Conservation (phyloP, 2,888 invertebrate species). For the Steromphala cineraria region DNA sequence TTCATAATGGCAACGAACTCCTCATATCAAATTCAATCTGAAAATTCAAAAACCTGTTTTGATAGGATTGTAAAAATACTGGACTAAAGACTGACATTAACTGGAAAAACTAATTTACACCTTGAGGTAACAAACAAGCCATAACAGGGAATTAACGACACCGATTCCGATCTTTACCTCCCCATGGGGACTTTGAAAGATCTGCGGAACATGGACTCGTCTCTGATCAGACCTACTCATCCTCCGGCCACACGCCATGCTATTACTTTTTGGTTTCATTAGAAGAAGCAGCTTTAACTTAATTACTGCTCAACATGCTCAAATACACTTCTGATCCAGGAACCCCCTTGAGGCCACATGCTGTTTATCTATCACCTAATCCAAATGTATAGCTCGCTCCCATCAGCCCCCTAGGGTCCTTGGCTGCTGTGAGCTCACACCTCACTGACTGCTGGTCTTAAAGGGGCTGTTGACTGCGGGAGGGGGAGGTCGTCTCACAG, state of each 20-base stretch:
- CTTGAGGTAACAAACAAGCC: background rate
- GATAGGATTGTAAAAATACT: background rate
- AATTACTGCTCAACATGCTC: constrained; percentile 22
- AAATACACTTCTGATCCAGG: constrained; percentile 20
- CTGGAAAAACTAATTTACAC: background rate
- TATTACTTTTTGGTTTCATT: constrained; percentile 18
- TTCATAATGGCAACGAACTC: background rate
- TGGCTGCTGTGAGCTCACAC: background rate
- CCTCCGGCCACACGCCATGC: background rate
- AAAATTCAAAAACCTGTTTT: background rate
- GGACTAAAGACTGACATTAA: background rate
- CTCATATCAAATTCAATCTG: background rate
- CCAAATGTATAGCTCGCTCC: constrained; percentile 19
- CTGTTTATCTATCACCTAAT: constrained; percentile 31
- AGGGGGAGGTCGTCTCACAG: background rate
- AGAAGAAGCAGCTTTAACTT: background rate
- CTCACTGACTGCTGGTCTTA: background rate
- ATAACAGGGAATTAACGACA: background rate
- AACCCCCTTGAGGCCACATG: background rate
- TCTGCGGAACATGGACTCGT: background rate
- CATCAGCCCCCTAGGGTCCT: background rate
- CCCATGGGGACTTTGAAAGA: background rate
- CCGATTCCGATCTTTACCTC: background rate
- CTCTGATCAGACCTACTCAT: background rate
- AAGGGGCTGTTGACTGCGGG: constrained; percentile 9